These are phyloP conservation scores for Drosophila truncata DNA, from an alignment of 1,140 invertebrate genomes.

Conservation along the genomic window DNA sequence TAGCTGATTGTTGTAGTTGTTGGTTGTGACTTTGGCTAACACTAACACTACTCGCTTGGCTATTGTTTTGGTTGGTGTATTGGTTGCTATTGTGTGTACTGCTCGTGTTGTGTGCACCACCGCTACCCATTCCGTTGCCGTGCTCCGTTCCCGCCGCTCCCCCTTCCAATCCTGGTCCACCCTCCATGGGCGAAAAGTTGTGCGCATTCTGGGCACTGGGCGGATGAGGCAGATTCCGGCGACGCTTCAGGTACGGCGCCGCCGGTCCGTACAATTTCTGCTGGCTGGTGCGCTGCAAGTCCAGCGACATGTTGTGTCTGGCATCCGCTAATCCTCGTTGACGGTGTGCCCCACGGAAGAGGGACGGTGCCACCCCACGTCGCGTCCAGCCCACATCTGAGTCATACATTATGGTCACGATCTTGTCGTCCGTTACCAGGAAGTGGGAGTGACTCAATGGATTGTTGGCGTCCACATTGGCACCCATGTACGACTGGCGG, in stretches of 20 bases:
- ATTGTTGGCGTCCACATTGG: conserved; percentile 73
- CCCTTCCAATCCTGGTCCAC: conserved; percentile 21
- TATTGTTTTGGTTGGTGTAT: conserved; percentile 50
- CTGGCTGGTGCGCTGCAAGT: conserved; percentile 78
- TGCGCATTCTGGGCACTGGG: conserved; percentile 83
- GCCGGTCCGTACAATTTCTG: conserved; percentile 79
- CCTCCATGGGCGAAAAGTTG: conserved; percentile 81
- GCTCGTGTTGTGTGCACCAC: conserved; percentile 58
- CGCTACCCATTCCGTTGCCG: conserved; percentile 50
- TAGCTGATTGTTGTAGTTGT: conserved; percentile 71
- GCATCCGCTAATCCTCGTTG: conserved; percentile 56
- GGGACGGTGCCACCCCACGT: conserved; percentile 74
- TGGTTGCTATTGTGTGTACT: conserved; percentile 62
- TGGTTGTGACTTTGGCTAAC: conserved; percentile 53
- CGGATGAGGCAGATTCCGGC: conserved; percentile 80
- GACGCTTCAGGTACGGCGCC: conserved; percentile 73
- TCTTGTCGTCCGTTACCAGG: conserved; percentile 85
- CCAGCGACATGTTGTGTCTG: conserved; percentile 78
- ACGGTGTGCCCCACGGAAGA: conserved; percentile 67
- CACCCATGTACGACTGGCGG: conserved; percentile 83
- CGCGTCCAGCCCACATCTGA: conserved; percentile 85
- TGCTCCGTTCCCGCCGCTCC: conserved; percentile 31
- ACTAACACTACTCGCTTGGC: conserved; percentile 72
- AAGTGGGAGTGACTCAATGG: conserved; percentile 85
- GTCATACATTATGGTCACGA: conserved; percentile 85